Evolutionary conservation across 2,113 vertebrate genomes (phyloP).

Genomic region (Anthoscopus minutus): DNA sequence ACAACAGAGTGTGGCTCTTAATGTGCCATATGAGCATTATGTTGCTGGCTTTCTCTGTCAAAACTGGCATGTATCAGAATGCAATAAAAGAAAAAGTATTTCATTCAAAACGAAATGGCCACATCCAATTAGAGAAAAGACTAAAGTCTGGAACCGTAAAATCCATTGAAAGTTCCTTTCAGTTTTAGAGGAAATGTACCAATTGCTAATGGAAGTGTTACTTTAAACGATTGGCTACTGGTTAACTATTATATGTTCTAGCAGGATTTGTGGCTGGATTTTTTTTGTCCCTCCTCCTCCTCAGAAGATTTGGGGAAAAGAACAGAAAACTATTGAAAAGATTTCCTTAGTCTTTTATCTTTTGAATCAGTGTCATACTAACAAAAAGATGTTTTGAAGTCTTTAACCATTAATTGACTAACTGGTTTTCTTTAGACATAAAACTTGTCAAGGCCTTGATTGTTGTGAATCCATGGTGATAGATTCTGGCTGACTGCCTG

Average conservation of each 20-base stretch:
- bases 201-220: conserved; percentile 28
- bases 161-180: conserved; percentile 46
- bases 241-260: conserved; percentile 34
- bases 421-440: conserved; percentile 53
- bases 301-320: conserved; percentile 29
- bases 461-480: conserved; percentile 30
- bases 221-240: not conserved
- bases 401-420: conserved; percentile 58
- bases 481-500: conserved; percentile 38
- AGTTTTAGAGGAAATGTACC: conserved; percentile 46
- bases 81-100: conserved; percentile 46
- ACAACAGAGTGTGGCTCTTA: conserved; percentile 21
- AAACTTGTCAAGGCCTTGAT: conserved; percentile 49
- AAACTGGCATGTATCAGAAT: conserved; percentile 33
- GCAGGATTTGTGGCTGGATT: not conserved
- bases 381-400: conserved; percentile 64
- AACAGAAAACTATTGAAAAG: conserved; percentile 33
- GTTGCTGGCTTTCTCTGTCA: conserved; percentile 34
- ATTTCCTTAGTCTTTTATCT: conserved; percentile 37
- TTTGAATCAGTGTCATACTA: conserved; percentile 40
- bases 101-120: conserved; percentile 45
- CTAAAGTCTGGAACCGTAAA: not conserved
- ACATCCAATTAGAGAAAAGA: conserved; percentile 45
- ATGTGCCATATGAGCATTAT: conserved; percentile 14
- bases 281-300: not conserved